Conservation (phyloP, 2,797 vertebrate species). For the Spatula clypeata region DNA sequence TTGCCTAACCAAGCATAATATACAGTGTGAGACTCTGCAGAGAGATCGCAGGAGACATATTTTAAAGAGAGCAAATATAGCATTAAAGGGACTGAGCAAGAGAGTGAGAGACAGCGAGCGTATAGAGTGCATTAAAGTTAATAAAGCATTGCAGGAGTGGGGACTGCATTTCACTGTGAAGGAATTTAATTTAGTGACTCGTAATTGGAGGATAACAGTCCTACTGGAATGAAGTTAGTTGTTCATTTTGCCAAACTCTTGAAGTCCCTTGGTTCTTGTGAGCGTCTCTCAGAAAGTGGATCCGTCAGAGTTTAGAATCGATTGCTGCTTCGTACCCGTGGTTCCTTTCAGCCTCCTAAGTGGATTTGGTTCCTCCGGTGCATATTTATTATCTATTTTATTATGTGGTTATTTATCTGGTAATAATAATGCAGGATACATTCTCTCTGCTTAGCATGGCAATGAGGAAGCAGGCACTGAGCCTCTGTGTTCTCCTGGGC, state of each 20-base stretch:
- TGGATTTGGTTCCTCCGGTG: slow-evolving; percentile 37
- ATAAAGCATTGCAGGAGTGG: slow-evolving; percentile 71
- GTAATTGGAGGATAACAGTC: slow-evolving; percentile 73
- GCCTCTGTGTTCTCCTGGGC: background rate
- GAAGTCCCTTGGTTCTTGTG: slow-evolving; percentile 66
- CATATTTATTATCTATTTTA: slow-evolving; percentile 59
- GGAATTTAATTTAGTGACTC: slow-evolving; percentile 77
- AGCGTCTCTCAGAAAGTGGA: slow-evolving; percentile 61
- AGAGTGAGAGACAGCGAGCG: slow-evolving; percentile 51
- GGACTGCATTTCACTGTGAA: slow-evolving; percentile 72
- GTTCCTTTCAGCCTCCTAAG: slow-evolving; percentile 53
- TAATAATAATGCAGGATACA: slow-evolving; percentile 4
- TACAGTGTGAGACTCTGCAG: slow-evolving; percentile 36
- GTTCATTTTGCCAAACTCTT: slow-evolving; percentile 72
- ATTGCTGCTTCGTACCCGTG: background rate
- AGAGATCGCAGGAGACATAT: slow-evolving; percentile 17
- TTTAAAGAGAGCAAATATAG: slow-evolving; percentile 77
- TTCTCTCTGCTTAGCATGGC: background rate
- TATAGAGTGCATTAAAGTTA: slow-evolving; percentile 76
- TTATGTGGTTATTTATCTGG: slow-evolving; percentile 15
- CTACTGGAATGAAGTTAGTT: slow-evolving; percentile 62
- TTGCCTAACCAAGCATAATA: slow-evolving; percentile 43
- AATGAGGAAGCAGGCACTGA: slow-evolving; percentile 1
- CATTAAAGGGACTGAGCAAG: slow-evolving; percentile 54
- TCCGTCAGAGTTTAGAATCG: slow-evolving; percentile 54